Evolutionary conservation across 2,888 invertebrate genomes (phyloP).

Genomic region (Melinaea menophilus): DNA sequence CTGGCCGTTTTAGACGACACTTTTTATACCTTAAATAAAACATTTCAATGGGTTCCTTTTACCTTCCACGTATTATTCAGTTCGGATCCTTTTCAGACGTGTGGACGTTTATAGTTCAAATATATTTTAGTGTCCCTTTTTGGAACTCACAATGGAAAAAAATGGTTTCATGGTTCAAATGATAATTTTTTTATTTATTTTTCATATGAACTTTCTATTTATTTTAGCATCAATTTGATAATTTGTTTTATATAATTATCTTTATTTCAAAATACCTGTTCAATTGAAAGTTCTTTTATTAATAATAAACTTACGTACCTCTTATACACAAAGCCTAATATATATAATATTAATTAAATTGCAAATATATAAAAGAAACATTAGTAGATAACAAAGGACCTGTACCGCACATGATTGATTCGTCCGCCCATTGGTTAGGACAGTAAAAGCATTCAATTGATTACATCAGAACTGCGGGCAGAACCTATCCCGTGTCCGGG

Average conservation of each 20-base stretch:
- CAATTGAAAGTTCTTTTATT: no score
- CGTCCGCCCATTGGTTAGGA: conserved; percentile 36
- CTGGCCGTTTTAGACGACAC: conserved; percentile 43
- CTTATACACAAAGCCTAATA: no score
- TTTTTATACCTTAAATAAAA: conserved; percentile 34
- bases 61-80: conserved; percentile 60
- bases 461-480: conserved; percentile 42
- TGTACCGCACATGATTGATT: conserved; percentile 1
- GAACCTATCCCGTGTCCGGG: conserved; percentile 37
- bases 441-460: conserved; percentile 58
- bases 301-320: neutral
- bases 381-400: neutral
- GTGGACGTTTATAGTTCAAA: conserved; percentile 45
- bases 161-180: no score
- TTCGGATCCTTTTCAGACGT: conserved; percentile 54
- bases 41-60: conserved; percentile 56
- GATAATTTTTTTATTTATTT: no score
- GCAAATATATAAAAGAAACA: conserved; percentile 6
- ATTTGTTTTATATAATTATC: no score
- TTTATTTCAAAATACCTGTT: no score
- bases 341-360: neutral
- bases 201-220: no score
- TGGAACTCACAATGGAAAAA: no score
- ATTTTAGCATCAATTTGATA: no score
- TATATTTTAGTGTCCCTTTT: conserved; percentile 22